A percentile compares a stretch with the other conserved stretches of the same genome.
Evolutionary conservation across 2,888 invertebrate species (phyloP).

Genomic region (Drosophila rubida): DNA sequence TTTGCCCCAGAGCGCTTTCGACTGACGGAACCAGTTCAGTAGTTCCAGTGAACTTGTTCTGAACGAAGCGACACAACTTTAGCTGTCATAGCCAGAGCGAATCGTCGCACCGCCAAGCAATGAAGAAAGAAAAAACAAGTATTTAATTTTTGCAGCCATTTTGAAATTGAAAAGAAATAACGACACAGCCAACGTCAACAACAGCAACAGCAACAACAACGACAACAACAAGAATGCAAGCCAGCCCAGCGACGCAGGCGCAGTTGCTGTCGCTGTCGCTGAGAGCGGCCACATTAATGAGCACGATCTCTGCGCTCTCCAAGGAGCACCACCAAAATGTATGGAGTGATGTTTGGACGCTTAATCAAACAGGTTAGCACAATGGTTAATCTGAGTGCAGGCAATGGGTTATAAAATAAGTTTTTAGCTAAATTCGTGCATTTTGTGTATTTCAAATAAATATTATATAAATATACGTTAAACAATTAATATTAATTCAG

Average conservation of each 20-base stretch:
- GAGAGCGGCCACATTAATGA: constrained; percentile 38
- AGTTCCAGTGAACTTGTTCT: constrained; percentile 14
- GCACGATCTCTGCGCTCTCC: constrained; percentile 31
- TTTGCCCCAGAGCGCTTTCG: not conserved
- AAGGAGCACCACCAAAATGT: constrained; percentile 35
- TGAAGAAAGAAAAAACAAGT: constrained; percentile 53
- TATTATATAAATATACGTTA: not conserved
- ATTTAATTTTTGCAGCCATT: constrained; percentile 63
- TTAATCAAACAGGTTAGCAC: constrained; percentile 25
- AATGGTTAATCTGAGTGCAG: not conserved
- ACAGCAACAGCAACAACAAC: constrained; percentile 20
- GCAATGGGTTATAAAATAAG: not conserved
- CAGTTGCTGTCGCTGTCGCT: constrained; percentile 46
- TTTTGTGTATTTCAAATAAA: not conserved
- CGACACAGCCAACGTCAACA: constrained; percentile 38
- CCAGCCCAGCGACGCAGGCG: constrained; percentile 44
- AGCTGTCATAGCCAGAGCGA: constrained; percentile 2
- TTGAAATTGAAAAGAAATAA: constrained; percentile 65
- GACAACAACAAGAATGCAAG: constrained; percentile 55
- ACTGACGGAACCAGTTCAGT: constrained; percentile 3
- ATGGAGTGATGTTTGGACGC: constrained; percentile 3
- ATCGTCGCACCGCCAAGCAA: constrained; percentile 24
- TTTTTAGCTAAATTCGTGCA: not conserved
- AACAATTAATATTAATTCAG: constrained; percentile 2
- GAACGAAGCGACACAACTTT: constrained; percentile 2